Evolutionary conservation across 2,888 invertebrate species (phyloP), one percentile per base, ranked within the genome.

Genomic region (Pyralis farinalis): DNA sequence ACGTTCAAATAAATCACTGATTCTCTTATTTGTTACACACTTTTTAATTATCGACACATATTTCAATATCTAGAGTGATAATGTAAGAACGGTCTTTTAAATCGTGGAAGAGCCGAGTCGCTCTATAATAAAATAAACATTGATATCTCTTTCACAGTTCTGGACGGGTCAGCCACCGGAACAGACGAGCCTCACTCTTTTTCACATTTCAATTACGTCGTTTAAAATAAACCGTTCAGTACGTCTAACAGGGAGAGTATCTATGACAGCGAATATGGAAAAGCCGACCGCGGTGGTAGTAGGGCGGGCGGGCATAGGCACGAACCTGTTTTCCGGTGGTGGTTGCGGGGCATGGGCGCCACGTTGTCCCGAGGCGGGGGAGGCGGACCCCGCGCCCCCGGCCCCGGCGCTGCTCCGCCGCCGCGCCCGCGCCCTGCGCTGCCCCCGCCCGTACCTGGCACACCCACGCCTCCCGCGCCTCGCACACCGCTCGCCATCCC

Each of bases 311-410:
- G 56, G 50, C 49, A 57, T 40, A 49, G 56, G 50, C 49, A 58
- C 74, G 58, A 73, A 90, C 90, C 90, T 88, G 88, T 70, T 59
- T 87, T 90, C 55, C 90, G 75, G 51, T 82, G 85, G 44, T 79
- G 87, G 53, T 77, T 83, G 46, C 87, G 76, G 46, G 78, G 80
- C 43, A 71, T 74, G 42, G 81, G 73, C 43, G 77, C 90, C 66
- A 92, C 91, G 69, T 91, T 91, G 61, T 95, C 95, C 45, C 96
- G 88, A 0, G 96, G 96, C 7, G 96, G 96, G 22, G 95, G 95
- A 30, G 96, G 96, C n/a, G 96, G 96, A 37, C 96, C 96, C 58
- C 96, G 90, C 3, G 95, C 96, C n/a, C 96, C 96, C 3, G 96
- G 95, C 34, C 96, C 85, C 8, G 65, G 61, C 7, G 71, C 70